Evolutionary conservation across 1,140 invertebrate species (phyloP).

Genomic region (Temnothorax nylanderi): DNA sequence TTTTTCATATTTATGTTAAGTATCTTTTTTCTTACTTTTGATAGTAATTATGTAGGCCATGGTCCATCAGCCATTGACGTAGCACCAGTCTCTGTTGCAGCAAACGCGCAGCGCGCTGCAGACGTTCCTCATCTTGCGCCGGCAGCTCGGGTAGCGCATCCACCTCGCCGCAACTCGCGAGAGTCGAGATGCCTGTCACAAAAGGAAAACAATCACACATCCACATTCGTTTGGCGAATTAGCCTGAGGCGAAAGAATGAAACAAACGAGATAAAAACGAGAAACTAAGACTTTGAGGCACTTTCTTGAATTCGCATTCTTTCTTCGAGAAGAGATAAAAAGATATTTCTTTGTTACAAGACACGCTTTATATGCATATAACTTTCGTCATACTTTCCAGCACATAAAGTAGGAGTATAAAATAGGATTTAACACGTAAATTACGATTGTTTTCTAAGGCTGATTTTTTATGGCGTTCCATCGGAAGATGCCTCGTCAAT

Average conservation of each 20-base stretch:
- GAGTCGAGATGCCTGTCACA: constrained; percentile 91
- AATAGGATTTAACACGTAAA: background rate
- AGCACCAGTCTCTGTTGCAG: constrained; percentile 93
- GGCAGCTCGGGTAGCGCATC: constrained; percentile 91
- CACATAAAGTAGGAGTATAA: too few species aligned
- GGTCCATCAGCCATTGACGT: constrained; percentile 92
- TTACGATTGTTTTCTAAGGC: background rate
- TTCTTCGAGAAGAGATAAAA: background rate
- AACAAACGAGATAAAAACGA: background rate
- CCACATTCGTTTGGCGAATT: background rate
- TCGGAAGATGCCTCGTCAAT: constrained; percentile 2
- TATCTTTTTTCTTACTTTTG: constrained; percentile 86
- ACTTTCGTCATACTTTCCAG: background rate
- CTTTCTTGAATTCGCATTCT: background rate
- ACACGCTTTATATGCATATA: background rate
- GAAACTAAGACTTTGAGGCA: background rate
- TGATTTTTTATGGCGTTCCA: background rate
- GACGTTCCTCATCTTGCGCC: constrained; percentile 91
- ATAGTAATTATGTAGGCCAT: constrained; percentile 91
- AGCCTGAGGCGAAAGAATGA: background rate
- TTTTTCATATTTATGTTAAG: background rate
- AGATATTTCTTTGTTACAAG: background rate
- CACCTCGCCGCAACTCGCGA: constrained; percentile 91
- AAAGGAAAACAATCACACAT: background rate
- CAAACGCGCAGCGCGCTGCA: constrained; percentile 91